Conservation (phyloP, 2,888 invertebrate species). For the Anorthoa munda region DNA sequence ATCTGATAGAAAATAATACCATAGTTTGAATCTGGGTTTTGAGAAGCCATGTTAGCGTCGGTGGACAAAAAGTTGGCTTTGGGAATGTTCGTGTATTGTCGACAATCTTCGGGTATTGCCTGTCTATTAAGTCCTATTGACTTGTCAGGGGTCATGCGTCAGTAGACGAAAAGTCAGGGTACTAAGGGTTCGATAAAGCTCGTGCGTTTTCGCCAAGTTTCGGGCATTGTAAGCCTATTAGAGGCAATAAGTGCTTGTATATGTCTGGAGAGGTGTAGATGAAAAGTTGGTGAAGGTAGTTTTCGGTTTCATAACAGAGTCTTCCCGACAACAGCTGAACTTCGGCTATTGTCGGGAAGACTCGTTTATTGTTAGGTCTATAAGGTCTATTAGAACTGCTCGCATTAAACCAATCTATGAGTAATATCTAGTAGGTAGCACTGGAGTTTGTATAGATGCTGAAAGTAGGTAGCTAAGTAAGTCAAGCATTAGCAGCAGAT, state of each 20-base stretch:
- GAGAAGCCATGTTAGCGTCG: neutral
- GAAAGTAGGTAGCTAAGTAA: no score
- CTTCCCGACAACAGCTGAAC: neutral
- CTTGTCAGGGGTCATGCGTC: no score
- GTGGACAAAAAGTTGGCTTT: neutral
- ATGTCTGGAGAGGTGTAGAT: neutral
- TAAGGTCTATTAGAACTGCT: neutral
- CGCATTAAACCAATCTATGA: neutral
- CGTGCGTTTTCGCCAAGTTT: neutral
- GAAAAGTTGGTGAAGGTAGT: neutral
- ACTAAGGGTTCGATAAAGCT: no score
- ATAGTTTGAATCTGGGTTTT: neutral
- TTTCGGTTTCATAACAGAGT: neutral
- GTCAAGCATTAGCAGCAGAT: no score
- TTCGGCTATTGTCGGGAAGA: neutral
- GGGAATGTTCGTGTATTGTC: neutral
- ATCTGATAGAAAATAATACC: slow-evolving; percentile 17
- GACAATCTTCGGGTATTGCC: no score
- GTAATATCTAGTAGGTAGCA: no score
- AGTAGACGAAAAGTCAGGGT: no score
- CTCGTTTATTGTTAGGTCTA: neutral
- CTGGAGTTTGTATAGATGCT: no score
- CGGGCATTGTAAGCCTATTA: neutral
- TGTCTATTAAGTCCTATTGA: no score
- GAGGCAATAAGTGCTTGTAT: neutral